phyloP scores from a whole-genome alignment of 2,888 invertebrate genomes.

The Thereva unica region DNA sequence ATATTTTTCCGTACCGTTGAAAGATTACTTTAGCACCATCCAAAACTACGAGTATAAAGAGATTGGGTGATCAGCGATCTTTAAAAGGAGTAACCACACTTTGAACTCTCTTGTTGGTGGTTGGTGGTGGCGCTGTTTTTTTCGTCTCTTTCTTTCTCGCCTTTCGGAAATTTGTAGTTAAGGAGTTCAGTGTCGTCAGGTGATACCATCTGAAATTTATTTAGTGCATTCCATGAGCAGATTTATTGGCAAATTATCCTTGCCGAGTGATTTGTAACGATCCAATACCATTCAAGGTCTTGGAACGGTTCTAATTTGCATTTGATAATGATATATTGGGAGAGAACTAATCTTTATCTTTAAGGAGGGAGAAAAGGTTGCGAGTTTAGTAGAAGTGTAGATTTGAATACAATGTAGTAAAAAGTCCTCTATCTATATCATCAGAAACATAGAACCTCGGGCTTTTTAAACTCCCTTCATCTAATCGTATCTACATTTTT shows the following conservation, averaged over 20 bases:
- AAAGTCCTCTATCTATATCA: too few species aligned
- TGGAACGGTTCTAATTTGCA: too few species aligned
- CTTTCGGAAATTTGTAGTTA: slow-evolving; percentile 16
- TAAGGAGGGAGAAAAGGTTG: too few species aligned
- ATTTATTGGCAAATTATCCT: slow-evolving; percentile 42
- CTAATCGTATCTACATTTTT: too few species aligned
- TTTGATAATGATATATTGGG: too few species aligned
- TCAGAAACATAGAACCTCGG: too few species aligned
- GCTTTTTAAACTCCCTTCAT: too few species aligned
- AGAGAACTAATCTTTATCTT: too few species aligned
- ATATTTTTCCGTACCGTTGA: slow-evolving; percentile 33
- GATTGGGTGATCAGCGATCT: not conserved
- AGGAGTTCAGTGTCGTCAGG: slow-evolving; percentile 27
- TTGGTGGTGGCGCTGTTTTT: not conserved
- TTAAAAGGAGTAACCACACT: slow-evolving; percentile 8
- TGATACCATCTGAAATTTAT: slow-evolving; percentile 42
- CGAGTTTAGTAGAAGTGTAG: too few species aligned
- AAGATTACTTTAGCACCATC: slow-evolving; percentile 36
- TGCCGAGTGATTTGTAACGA: slow-evolving; percentile 38
- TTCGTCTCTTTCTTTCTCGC: not conserved
- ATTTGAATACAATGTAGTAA: too few species aligned
- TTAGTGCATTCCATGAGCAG: slow-evolving; percentile 40
- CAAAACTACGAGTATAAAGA: slow-evolving; percentile 5
- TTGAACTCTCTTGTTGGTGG: not conserved
- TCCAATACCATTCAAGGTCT: not conserved